These are phyloP conservation scores for Mormoops blainvillei DNA, from an alignment of 2,113 vertebrate species.

Conservation along the genomic window DNA sequence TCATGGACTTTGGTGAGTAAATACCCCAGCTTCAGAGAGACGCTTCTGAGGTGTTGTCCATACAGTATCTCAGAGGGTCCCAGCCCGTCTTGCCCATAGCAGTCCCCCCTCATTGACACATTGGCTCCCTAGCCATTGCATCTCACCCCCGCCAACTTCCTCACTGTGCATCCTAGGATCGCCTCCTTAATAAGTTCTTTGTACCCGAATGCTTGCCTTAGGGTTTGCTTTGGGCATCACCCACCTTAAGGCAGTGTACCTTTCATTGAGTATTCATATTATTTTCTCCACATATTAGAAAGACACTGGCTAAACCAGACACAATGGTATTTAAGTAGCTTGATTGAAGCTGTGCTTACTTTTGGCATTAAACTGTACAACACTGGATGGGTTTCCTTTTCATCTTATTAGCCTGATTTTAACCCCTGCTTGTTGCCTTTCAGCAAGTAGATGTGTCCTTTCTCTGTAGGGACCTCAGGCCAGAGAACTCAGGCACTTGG, in stretches of 20 bases:
- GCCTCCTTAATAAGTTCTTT: background rate
- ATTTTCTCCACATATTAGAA: background rate
- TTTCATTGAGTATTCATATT: background rate
- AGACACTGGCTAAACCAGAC: background rate
- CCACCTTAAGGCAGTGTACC: background rate
- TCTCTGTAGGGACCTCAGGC: background rate
- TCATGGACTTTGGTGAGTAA: background rate
- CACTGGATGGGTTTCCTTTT: background rate
- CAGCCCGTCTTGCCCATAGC: background rate
- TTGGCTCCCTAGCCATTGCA: background rate
- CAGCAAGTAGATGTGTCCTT: background rate
- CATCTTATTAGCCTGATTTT: background rate
- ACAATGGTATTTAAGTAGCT: background rate
- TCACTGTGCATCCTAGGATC: background rate
- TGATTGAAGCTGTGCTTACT: background rate
- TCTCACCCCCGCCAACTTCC: background rate
- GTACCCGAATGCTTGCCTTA: background rate
- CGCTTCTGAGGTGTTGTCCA: background rate
- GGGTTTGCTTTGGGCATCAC: background rate
- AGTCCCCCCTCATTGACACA: background rate
- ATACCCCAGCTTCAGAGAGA: background rate
- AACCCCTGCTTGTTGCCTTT: background rate
- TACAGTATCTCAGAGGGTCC: background rate
- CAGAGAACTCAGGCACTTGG: background rate
- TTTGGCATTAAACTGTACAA: background rate